Percentiles rank a stretch among this genome's conserved stretches.
Evolutionary conservation across 1,140 invertebrate genomes (phyloP).

Genomic region (Penaeus indicus): DNA sequence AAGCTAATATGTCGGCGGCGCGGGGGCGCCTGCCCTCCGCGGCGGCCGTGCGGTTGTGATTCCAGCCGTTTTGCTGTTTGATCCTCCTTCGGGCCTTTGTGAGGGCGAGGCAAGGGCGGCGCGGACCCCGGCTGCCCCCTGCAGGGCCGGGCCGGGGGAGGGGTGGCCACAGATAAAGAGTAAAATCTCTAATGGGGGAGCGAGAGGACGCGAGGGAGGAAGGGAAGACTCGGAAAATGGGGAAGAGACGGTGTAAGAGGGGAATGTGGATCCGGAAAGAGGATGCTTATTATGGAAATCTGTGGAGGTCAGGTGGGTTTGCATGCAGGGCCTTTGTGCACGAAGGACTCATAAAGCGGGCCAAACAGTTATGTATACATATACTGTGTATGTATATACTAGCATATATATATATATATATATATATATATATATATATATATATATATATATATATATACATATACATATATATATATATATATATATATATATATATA

Average conservation of each 20-base stretch:
- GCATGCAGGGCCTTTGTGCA: too few species aligned
- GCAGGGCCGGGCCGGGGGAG: not conserved
- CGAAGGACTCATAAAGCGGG: too few species aligned
- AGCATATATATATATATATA: conserved; percentile 4
- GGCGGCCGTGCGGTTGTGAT: not conserved
- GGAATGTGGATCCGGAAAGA: not conserved
- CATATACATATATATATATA: not conserved
- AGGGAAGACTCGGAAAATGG: not conserved
- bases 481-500: not conserved
- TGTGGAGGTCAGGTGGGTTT: too few species aligned
- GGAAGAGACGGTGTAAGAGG: not conserved
- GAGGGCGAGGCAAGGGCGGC: not conserved
- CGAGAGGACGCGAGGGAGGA: not conserved
- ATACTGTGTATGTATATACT: not conserved
- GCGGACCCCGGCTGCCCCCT: conserved; percentile 6
- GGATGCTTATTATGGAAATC: too few species aligned
- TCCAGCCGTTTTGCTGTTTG: conserved; percentile 14
- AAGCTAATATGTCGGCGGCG: not conserved
- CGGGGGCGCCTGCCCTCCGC: not conserved
- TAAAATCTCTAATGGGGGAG: not conserved
- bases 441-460: not conserved
- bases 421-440: conserved; percentile 19
- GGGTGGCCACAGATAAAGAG: not conserved
- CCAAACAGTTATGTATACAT: not conserved
- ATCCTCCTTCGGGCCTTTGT: not conserved